Evolutionary conservation across 1,140 invertebrate genomes (phyloP), one percentile per base, ranked within the genome.

Genomic region (Kradibia gibbosae): DNA sequence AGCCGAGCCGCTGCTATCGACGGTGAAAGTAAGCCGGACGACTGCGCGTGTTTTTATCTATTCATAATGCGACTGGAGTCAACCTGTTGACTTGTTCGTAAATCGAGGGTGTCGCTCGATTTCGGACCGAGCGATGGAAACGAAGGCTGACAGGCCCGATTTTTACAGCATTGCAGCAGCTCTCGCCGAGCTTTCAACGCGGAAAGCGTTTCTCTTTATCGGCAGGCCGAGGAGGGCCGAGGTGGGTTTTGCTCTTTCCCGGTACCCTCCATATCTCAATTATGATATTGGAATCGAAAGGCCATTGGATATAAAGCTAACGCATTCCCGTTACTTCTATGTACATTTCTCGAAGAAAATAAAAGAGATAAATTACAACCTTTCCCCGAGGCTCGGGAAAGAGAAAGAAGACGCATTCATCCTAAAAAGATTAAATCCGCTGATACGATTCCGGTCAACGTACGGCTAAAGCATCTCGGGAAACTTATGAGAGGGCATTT

Each of bases 301-400:
- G 0, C 8, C n/a, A 4, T 22, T 45, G 7, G 31, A 70, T 70
- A 25, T 5, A 22, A 22, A 25, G 8, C 39, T 25, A 25, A 15
- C n/a, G 20, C 39, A 48, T 36, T 67, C 62, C 34, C 62, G 34
- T 67, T 67, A 39, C 39, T 67, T 67, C 36, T 22, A 67, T n/a
- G 34, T 39, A 39, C 2, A 39, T 34, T 67, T 36, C 31, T 28
- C 60, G 3, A 20, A 17, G 31, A 65, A 36, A 65, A 67, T 67
- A 39, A 67, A n/a, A 39, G 20, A 36, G 7, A 67, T 67, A 67
- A 39, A 39, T 67, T 39, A 39, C 34, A 22, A 67, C 0, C 34
- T 67, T 67, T 67, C 62, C 20, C 5, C 15, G 17, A 2, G 20
- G 34, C 10, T 67, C 62, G 62, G 13, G n/a, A 39, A 39, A 67